Conservation (phyloP, 2,888 invertebrate genomes). For the Heliconius cydno region DNA sequence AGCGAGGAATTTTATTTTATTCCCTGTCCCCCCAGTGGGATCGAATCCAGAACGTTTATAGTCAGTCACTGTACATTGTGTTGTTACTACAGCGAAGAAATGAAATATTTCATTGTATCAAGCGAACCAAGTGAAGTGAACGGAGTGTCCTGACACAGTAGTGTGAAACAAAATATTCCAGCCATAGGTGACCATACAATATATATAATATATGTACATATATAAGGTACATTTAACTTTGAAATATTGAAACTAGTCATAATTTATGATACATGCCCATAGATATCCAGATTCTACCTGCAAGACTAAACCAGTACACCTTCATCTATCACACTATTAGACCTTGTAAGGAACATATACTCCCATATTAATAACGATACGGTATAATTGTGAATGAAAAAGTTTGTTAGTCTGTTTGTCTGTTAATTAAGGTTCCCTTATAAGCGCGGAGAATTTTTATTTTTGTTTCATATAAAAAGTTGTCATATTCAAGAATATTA, state of each 20-base stretch:
- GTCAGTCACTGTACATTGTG: too few species aligned
- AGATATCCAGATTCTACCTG: conserved; percentile 19
- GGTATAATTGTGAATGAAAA: conserved; percentile 41
- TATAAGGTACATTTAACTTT: not conserved
- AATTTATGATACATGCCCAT: conserved; percentile 16
- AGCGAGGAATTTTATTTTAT: too few species aligned
- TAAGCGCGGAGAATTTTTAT: conserved; percentile 22
- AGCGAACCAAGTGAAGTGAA: not conserved
- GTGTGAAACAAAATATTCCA: too few species aligned
- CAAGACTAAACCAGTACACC: conserved; percentile 19
- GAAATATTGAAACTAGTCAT: conserved; percentile 13
- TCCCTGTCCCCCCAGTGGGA: too few species aligned
- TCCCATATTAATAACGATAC: conserved; percentile 40
- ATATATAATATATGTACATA: not conserved
- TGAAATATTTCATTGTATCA: too few species aligned
- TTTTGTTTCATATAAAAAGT: not conserved
- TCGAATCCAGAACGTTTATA: too few species aligned
- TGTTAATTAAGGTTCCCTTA: conserved; percentile 42
- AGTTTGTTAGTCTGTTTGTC: conserved; percentile 40
- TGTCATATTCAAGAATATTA: not conserved
- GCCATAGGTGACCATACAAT: too few species aligned
- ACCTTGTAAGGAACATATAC: conserved; percentile 35
- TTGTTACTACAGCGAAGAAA: too few species aligned
- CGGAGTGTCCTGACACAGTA: not conserved
- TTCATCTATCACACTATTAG: conserved; percentile 39